Base-by-base conservation (phyloP, 2,113 vertebrate species). In the Rhinogobius similis region DNA sequence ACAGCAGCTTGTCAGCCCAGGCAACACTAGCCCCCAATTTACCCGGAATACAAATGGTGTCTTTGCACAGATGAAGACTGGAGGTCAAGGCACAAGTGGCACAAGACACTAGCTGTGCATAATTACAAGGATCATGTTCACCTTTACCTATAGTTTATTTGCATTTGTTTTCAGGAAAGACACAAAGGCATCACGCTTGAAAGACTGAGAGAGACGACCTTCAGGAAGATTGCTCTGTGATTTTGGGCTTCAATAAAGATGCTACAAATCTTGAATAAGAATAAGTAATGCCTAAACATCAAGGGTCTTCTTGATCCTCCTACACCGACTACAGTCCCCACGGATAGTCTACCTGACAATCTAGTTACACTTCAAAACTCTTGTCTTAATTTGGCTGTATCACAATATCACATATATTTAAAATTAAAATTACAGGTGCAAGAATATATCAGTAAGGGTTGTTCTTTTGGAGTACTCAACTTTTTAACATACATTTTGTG, bases 31-130 rank as follows among this genome's bases (percentile, higher is more conserved):
- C 20, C 43, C 58, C 79, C 69, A 71, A 53, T 83, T 86, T 77
- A 76, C 61, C 72, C 79, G 78, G 87, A 90, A 90, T 90, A 87
- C 87, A 88, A 90, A 90, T 86, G 78, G 66, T 72, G 88, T 76
- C 88, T 88, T 91, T 90, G 85, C 67, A 66, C 32, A 29, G 67
- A 86, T 69, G 66, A 82, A 88, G 76, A 67, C 68, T 75, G 74
- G 70, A 83, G 84, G 87, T 87, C 82, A 85, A 79, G 64, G 79
- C 62, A 73, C 71, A 72, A 75, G 72, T 72, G 87, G 77, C 87
- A 76, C 77, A 68, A 84, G 79, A 86, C 77, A 62, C 75, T 59
- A 70, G 38, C 46, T 52, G 12, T 76, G 87, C 46, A 89, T 83
- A 88, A 90, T 86, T 79, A 86, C 58, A 10, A 67, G 66, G 55